Evolutionary conservation across 2,113 vertebrate genomes (phyloP).

Genomic region (Tricholaema leucomelas): DNA sequence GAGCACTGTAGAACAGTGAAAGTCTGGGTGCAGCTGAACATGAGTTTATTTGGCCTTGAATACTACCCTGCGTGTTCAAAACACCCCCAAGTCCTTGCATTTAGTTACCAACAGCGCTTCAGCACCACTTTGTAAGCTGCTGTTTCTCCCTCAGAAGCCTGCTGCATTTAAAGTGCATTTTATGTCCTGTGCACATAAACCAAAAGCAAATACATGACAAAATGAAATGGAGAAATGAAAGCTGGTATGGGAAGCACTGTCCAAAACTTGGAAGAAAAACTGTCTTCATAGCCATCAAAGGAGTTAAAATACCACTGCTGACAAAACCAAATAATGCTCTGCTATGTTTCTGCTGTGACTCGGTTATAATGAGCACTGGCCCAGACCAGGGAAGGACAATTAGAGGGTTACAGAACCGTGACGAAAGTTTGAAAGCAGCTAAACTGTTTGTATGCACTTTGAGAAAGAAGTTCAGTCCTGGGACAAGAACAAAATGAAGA

Average conservation of each 20-base stretch:
- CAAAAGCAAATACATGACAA: neutral
- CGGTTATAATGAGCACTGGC: neutral
- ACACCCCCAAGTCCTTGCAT: neutral
- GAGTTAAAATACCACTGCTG: neutral
- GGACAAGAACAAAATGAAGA: neutral
- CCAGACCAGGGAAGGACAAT: neutral
- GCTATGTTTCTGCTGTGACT: neutral
- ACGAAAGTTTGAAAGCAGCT: neutral
- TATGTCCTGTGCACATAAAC: neutral
- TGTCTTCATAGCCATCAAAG: neutral
- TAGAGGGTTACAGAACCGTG: neutral
- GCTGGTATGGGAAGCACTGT: neutral
- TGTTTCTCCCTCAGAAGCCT: neutral
- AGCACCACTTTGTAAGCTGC: neutral
- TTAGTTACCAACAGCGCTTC: accelerated
- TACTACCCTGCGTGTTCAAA: neutral
- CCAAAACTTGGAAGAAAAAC: neutral
- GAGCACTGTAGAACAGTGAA: neutral
- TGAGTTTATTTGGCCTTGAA: neutral
- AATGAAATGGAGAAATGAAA: neutral
- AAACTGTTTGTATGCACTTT: neutral
- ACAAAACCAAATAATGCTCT: neutral
- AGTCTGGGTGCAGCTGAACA: neutral
- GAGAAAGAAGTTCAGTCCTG: neutral
- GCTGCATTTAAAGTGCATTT: no score